Conservation (phyloP, 2,113 vertebrate species). For the Rynchops niger region DNA sequence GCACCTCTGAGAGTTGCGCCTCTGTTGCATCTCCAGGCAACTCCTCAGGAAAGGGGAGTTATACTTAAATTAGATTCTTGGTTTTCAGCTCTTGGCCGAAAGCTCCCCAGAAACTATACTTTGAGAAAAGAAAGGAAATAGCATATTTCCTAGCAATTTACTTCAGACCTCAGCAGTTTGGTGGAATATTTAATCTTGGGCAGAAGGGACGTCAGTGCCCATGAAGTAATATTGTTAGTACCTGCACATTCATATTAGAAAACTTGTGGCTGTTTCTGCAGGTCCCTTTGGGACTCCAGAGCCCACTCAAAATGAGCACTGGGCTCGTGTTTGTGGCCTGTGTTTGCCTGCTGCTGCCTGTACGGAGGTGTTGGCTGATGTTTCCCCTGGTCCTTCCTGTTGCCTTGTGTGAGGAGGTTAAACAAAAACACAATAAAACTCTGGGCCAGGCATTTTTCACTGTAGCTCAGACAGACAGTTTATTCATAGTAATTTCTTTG, state of each 20-base stretch:
- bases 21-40: background rate
- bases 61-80: background rate
- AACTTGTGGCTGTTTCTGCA: background rate
- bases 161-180: background rate
- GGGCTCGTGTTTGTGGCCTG: background rate
- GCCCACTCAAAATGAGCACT: background rate
- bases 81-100: background rate
- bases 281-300: background rate
- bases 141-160: background rate
- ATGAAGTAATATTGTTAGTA: constrained; percentile 14
- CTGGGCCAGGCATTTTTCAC: constrained; percentile 16
- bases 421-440: constrained; percentile 49
- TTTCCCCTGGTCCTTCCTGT: background rate
- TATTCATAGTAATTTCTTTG: constrained; percentile 37
- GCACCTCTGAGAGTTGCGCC: background rate
- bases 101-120: background rate
- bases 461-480: constrained; percentile 14
- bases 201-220: background rate
- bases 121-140: background rate
- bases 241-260: constrained; percentile 26
- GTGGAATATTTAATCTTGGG: constrained; percentile 22
- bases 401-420: constrained; percentile 26
- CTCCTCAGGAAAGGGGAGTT: background rate
- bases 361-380: background rate
- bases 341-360: background rate